These are phyloP conservation scores for Antidorcas marsupialis DNA, from an alignment of 2,113 vertebrate species.

Conservation along the genomic window DNA sequence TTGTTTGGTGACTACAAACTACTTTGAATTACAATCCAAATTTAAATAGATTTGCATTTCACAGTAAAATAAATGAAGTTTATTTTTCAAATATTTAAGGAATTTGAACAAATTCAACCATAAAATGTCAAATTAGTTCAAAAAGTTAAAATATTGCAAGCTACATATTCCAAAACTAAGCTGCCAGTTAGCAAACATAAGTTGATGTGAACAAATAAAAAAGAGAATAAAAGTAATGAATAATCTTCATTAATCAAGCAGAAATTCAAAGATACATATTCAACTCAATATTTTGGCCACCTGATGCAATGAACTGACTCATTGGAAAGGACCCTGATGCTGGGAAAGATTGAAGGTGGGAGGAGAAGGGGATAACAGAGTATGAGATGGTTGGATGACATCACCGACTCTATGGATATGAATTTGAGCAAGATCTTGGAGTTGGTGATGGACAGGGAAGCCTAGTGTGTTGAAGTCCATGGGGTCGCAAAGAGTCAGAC, in stretches of 20 bases:
- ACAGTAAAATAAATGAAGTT: not conserved
- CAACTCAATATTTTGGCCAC: not conserved
- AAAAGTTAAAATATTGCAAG: not conserved
- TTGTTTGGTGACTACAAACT: not conserved
- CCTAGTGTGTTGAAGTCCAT: not conserved
- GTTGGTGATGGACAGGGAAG: not conserved
- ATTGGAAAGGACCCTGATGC: not conserved
- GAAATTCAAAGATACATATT: not conserved
- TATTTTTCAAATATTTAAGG: not conserved
- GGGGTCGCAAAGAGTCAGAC: not conserved
- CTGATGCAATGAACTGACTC: not conserved
- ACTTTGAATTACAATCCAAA: not conserved
- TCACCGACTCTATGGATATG: not conserved
- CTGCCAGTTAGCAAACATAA: not conserved
- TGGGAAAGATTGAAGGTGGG: not conserved
- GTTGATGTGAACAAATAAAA: not conserved
- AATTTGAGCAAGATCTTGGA: not conserved
- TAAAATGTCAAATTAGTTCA: not conserved
- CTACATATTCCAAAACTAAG: not conserved
- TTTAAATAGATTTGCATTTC: not conserved
- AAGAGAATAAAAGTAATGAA: not conserved
- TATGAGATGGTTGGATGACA: not conserved
- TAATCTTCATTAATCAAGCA: not conserved
- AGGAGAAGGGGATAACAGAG: not conserved
- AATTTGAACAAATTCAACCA: not conserved